These are phyloP conservation scores for Myotis findleyi DNA, from an alignment of 2,797 vertebrate genomes.

Conservation along the genomic window DNA sequence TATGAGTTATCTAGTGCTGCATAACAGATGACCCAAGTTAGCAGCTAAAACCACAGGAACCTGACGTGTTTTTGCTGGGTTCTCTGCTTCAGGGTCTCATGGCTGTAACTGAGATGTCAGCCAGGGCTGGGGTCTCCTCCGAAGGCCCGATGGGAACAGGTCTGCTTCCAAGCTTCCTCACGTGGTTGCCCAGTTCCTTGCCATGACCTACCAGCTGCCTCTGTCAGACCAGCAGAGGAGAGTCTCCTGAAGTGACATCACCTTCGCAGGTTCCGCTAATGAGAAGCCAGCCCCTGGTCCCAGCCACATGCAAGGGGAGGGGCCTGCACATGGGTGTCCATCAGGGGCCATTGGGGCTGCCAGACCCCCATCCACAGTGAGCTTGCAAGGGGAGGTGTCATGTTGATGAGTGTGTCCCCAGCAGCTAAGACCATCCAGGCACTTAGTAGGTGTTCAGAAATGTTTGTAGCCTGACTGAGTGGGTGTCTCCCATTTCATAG, in stretches of 20 bases:
- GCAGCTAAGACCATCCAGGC: not conserved
- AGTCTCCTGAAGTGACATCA: not conserved
- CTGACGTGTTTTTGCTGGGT: not conserved
- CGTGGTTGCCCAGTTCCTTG: fast-evolving
- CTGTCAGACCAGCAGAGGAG: not conserved
- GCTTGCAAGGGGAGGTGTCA: not conserved
- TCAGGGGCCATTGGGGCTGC: not conserved
- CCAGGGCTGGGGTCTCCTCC: not conserved
- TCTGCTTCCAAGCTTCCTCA: too few species aligned
- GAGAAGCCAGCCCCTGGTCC: not conserved
- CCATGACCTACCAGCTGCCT: not conserved
- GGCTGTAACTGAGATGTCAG: not conserved
- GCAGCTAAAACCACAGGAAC: not conserved
- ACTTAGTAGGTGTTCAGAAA: not conserved
- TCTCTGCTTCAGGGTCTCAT: not conserved
- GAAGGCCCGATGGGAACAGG: not conserved
- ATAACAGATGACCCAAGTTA: not conserved
- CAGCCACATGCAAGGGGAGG: not conserved
- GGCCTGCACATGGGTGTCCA: not conserved
- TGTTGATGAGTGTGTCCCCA: not conserved
- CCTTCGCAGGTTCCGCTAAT: not conserved
- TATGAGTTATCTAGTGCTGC: not conserved
- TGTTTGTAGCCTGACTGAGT: not conserved
- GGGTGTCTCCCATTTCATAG: not conserved
- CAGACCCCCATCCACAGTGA: not conserved